Evolutionary conservation across 2,888 invertebrate genomes (phyloP).

Genomic region (Norana najaformis): DNA sequence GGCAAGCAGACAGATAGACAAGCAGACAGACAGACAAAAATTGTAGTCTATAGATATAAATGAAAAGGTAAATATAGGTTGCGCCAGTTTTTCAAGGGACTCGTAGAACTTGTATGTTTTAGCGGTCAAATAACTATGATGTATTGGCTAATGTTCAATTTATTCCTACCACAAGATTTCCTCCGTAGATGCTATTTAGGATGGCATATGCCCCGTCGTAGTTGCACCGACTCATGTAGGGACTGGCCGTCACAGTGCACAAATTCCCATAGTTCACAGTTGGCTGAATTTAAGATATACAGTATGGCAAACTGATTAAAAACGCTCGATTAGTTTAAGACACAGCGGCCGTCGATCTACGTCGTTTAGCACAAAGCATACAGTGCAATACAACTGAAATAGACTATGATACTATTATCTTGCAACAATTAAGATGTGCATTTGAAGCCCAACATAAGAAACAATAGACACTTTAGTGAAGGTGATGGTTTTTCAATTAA

Average conservation of each 20-base stretch:
- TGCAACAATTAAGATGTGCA: background rate
- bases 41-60: background rate
- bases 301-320: background rate
- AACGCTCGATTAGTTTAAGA: background rate
- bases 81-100: background rate
- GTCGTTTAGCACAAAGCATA: no score
- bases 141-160: background rate
- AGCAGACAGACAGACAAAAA: background rate
- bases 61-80: background rate
- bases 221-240: slow-evolving; percentile 53
- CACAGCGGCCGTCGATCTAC: no score
- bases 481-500: background rate
- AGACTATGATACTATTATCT: no score
- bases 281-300: slow-evolving; percentile 44
- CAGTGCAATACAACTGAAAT: background rate
- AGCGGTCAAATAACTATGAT: background rate
- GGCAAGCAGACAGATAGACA: no score
- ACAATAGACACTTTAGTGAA: no score
- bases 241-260: slow-evolving; percentile 42
- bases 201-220: slow-evolving; percentile 50
- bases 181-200: slow-evolving; percentile 30
- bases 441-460: background rate
- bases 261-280: slow-evolving; percentile 50
- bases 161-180: slow-evolving; percentile 21
- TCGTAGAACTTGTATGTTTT: background rate